A percentile compares a stretch with the other conserved stretches of the same genome.
Evolutionary conservation across 2,113 vertebrate genomes (phyloP).

Genomic region (Triplophysa dalaica): DNA sequence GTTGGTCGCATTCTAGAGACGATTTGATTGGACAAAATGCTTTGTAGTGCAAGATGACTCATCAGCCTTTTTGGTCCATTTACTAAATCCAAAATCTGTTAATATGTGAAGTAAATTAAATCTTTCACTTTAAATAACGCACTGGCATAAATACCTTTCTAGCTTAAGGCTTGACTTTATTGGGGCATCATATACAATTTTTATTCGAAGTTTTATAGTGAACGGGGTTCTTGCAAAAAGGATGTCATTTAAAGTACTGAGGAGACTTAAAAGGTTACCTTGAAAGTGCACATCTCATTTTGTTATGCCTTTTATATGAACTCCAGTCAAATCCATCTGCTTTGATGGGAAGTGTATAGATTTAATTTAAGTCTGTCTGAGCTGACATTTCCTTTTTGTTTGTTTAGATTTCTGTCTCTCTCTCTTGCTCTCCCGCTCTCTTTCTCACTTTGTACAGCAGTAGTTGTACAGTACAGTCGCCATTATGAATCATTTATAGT

Average conservation of each 20-base stretch:
- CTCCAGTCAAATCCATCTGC: constrained; percentile 15
- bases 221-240: constrained; percentile 22
- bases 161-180: neutral
- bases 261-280: neutral
- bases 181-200: no score
- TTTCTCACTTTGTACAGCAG: constrained; percentile 21
- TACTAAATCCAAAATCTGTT: no score
- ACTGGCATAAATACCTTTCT: no score
- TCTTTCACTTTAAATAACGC: no score
- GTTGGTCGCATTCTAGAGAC: no score
- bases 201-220: neutral
- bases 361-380: constrained; percentile 22
- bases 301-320: constrained; percentile 11
- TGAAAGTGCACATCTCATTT: constrained; percentile 2
- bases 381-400: constrained; percentile 17
- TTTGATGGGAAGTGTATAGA: neutral
- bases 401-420: neutral
- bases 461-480: neutral
- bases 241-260: constrained; percentile 8
- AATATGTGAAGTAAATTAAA: no score
- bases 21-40: no score
- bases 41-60: no score
- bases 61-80: no score
- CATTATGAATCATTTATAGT: constrained; percentile 17
- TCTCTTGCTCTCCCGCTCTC: neutral